Percentiles rank a stretch among this genome's conserved stretches.
These are phyloP conservation scores for Luperina nickerlii DNA, from an alignment of 2,888 invertebrate species.

Conservation along the genomic window DNA sequence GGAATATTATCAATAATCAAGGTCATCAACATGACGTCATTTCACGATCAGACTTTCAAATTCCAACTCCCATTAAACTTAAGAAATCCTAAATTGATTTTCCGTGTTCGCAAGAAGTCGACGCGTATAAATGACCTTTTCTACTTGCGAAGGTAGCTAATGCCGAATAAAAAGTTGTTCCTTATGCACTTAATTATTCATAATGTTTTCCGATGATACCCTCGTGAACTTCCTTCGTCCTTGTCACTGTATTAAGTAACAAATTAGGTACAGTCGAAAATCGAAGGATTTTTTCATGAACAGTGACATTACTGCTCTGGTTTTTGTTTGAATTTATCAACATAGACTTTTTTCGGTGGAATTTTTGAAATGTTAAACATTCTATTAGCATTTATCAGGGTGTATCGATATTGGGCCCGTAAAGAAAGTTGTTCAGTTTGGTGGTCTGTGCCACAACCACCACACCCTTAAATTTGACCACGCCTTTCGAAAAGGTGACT, in stretches of 20 bases:
- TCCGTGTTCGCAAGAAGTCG: constrained; percentile 74
- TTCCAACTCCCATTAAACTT: constrained; percentile 7
- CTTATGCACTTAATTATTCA: constrained; percentile 88
- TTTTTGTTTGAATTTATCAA: constrained; percentile 34
- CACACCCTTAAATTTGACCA: not conserved
- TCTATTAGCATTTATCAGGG: not conserved
- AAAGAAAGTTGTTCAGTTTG: not conserved
- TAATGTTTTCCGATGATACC: constrained; percentile 84
- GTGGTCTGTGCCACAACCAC: too few relatives aligned
- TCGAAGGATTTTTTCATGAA: constrained; percentile 61
- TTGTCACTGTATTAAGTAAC: constrained; percentile 86
- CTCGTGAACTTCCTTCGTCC: constrained; percentile 77
- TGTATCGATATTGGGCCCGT: not conserved
- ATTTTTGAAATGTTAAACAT: not conserved
- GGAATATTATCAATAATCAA: not conserved
- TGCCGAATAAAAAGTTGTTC: constrained; percentile 80
- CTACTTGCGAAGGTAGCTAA: constrained; percentile 69
- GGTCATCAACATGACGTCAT: not conserved
- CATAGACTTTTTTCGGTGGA: not conserved
- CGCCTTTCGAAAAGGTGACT: not conserved
- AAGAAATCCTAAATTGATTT: constrained; percentile 74
- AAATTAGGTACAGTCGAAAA: constrained; percentile 80
- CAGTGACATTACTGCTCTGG: constrained; percentile 11
- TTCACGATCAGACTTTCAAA: not conserved
- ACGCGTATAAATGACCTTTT: constrained; percentile 77